These are phyloP conservation scores for Rhagonycha lutea DNA, from an alignment of 2,888 invertebrate species.

Conservation along the genomic window DNA sequence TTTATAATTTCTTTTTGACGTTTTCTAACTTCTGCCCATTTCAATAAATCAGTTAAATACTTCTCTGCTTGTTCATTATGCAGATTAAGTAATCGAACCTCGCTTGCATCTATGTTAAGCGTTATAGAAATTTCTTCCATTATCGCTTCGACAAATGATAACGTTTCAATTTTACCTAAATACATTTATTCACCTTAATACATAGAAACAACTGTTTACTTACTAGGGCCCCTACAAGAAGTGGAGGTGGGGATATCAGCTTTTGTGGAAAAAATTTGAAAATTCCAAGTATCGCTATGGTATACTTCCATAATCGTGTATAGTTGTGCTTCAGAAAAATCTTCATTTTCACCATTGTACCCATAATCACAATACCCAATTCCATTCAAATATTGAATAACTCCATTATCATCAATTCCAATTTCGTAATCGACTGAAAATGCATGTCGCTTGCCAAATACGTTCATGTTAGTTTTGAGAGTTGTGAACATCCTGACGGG, in stretches of 20 bases:
- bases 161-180: slow-evolving; percentile 65
- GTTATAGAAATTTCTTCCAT: slow-evolving; percentile 69
- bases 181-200: not conserved
- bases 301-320: slow-evolving; percentile 64
- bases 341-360: slow-evolving; percentile 58
- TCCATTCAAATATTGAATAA: slow-evolving; percentile 67
- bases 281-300: slow-evolving; percentile 57
- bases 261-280: slow-evolving; percentile 55
- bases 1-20: slow-evolving; percentile 60
- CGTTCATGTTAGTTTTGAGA: slow-evolving; percentile 72
- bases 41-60: slow-evolving; percentile 62
- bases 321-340: slow-evolving; percentile 47
- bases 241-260: slow-evolving; percentile 71
- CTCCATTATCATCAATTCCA: slow-evolving; percentile 65
- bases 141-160: slow-evolving; percentile 65
- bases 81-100: slow-evolving; percentile 63
- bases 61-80: slow-evolving; percentile 41
- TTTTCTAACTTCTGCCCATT: slow-evolving; percentile 61
- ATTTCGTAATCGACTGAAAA: slow-evolving; percentile 68
- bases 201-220: not conserved
- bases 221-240: slow-evolving; percentile 71
- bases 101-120: slow-evolving; percentile 61
- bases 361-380: slow-evolving; percentile 63
- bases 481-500: slow-evolving; percentile 73
- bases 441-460: slow-evolving; percentile 69